Conservation (phyloP, 2,797 vertebrate genomes). For the Natrix natrix region DNA sequence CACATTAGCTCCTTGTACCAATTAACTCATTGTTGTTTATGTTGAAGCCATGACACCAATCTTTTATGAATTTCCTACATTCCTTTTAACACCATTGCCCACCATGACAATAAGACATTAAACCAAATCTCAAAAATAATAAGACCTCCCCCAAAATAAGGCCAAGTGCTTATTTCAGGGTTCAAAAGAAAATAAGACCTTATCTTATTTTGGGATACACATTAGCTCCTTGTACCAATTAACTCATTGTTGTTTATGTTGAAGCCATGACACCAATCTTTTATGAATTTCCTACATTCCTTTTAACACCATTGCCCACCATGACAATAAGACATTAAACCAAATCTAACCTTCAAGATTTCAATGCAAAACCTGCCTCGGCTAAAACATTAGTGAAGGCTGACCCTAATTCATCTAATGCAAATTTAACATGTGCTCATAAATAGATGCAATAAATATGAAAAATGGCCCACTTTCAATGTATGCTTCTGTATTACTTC, state of each 20-base stretch:
- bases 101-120: neutral
- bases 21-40: neutral
- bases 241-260: neutral
- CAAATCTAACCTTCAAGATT: constrained; percentile 1
- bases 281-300: neutral
- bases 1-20: neutral
- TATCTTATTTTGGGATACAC: too few relatives aligned
- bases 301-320: neutral
- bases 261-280: neutral
- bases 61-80: neutral
- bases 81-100: neutral
- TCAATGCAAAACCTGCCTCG: neutral
- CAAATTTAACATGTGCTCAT: neutral
- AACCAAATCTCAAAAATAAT: neutral
- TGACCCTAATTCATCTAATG: neutral
- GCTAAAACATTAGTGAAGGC: constrained; percentile 12
- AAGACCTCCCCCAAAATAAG: too few relatives aligned
- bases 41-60: neutral
- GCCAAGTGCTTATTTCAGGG: too few relatives aligned
- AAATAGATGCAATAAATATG: neutral
- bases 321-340: neutral
- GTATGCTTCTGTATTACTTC: neutral
- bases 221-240: neutral
- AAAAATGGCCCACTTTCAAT: neutral
- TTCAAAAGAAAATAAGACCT: too few relatives aligned